phyloP scores from a whole-genome alignment of 2,888 invertebrate species.

The Patella caerulea region DNA sequence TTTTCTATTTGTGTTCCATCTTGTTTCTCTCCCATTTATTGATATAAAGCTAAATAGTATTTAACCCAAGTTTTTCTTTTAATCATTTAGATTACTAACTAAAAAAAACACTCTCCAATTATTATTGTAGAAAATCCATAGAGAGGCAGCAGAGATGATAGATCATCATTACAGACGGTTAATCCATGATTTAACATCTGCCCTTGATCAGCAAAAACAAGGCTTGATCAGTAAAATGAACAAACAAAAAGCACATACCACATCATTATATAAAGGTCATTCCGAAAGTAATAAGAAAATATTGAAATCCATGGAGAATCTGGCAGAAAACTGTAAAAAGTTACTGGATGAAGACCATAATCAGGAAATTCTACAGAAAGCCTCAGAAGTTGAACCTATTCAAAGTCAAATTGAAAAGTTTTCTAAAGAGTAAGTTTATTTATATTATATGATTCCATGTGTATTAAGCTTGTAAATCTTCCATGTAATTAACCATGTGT shows the following conservation, averaged over 20 bases:
- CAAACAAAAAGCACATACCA: conserved; percentile 37
- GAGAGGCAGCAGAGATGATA: conserved; percentile 51
- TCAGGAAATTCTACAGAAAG: conserved; percentile 47
- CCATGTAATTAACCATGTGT: background rate
- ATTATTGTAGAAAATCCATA: conserved; percentile 47
- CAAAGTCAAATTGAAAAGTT: conserved; percentile 39
- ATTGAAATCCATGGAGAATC: conserved; percentile 45
- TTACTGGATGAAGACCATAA: conserved; percentile 48
- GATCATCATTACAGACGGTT: conserved; percentile 56
- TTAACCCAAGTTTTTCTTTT: no score
- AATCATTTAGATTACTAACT: no score
- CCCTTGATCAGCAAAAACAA: conserved; percentile 52
- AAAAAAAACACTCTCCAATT: background rate
- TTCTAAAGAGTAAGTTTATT: conserved; percentile 31
- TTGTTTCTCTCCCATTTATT: no score
- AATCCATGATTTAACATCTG: conserved; percentile 53
- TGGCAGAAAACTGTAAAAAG: conserved; percentile 50
- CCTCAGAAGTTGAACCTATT: conserved; percentile 46
- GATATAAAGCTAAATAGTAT: no score
- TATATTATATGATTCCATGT: background rate
- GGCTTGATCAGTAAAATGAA: conserved; percentile 34
- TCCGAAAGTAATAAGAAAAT: conserved; percentile 44
- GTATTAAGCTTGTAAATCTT: background rate
- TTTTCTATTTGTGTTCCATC: no score
- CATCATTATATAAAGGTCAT: conserved; percentile 40